phyloP scores from a whole-genome alignment of 2,888 invertebrate genomes.

The Hydrotaea diabolus region DNA sequence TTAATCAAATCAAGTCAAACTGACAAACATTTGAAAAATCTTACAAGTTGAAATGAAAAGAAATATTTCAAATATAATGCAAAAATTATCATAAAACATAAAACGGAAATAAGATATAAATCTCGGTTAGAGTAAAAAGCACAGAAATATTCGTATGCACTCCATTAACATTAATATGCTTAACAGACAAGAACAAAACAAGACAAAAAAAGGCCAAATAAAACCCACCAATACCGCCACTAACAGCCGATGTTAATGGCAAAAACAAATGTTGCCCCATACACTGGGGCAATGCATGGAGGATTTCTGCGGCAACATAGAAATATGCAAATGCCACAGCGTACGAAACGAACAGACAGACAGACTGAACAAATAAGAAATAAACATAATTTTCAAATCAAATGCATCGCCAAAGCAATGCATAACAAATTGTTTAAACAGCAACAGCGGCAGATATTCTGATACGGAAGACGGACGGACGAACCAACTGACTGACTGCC shows the following conservation, averaged over 20 bases:
- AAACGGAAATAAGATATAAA: constrained; percentile 65
- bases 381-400: constrained; percentile 64
- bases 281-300: neutral
- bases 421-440: constrained; percentile 66
- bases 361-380: constrained; percentile 45
- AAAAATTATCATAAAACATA: constrained; percentile 58
- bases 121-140: constrained; percentile 9
- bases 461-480: neutral
- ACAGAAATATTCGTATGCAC: constrained; percentile 51
- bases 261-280: constrained; percentile 7
- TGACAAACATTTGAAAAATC: neutral
- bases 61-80: constrained; percentile 11
- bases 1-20: neutral
- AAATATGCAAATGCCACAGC: constrained; percentile 5
- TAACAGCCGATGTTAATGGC: neutral
- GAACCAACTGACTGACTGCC: neutral
- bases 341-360: neutral
- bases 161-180: constrained; percentile 58
- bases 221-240: neutral
- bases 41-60: neutral
- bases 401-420: constrained; percentile 62
- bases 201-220: neutral
- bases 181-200: neutral
- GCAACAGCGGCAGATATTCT: constrained; percentile 15
- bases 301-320: neutral